These are phyloP conservation scores for Xenops minutus DNA, from an alignment of 2,797 vertebrate genomes.

Conservation along the genomic window DNA sequence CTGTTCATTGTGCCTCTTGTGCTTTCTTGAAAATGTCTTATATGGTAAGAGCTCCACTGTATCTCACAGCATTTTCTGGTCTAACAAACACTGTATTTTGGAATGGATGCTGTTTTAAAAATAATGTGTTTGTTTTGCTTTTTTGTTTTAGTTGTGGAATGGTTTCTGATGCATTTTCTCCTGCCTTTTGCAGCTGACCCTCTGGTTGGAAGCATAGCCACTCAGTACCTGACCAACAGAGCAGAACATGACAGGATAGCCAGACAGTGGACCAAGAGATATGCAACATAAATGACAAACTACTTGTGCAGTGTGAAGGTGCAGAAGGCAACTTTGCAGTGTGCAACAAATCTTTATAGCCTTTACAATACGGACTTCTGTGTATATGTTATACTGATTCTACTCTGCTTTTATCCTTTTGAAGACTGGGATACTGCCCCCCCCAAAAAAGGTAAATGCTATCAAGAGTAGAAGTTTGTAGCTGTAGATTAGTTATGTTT, in stretches of 20 bases:
- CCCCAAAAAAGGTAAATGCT: conserved; percentile 85
- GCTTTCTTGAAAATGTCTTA: not conserved
- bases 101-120: not conserved
- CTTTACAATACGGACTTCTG: conserved; percentile 95
- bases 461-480: conserved; percentile 89
- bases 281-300: conserved; percentile 85
- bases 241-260: conserved; percentile 95
- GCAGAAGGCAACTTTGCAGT: conserved; percentile 85
- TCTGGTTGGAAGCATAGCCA: conserved; percentile 93
- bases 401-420: conserved; percentile 89
- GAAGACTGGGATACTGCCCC: conserved; percentile 84
- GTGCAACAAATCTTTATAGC: conserved; percentile 91
- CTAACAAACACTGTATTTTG: not conserved
- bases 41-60: not conserved
- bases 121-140: not conserved
- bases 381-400: conserved; percentile 91
- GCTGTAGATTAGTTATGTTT: conserved; percentile 94
- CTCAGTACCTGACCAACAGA: conserved; percentile 95
- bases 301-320: conserved; percentile 81
- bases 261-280: conserved; percentile 95
- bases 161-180: not conserved
- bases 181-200: conserved; percentile 82
- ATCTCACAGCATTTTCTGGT: not conserved
- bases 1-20: not conserved
- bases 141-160: not conserved